These are phyloP conservation scores for Copidosoma aretas DNA, from an alignment of 2,888 invertebrate genomes.

Conservation along the genomic window DNA sequence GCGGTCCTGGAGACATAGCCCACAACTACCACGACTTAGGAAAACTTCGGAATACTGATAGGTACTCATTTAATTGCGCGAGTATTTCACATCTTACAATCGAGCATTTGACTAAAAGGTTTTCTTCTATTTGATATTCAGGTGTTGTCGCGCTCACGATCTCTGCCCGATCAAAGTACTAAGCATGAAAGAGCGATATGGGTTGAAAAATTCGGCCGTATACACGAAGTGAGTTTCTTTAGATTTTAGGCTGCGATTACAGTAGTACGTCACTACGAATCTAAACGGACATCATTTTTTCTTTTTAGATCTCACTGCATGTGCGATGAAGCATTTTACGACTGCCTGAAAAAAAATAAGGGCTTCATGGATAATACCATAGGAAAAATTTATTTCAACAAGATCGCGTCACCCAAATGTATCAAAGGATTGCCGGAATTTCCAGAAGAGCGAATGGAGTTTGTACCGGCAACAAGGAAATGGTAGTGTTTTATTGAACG, in stretches of 20 bases:
- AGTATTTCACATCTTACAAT: background rate
- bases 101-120: background rate
- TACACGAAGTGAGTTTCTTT: constrained; percentile 73
- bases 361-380: constrained; percentile 76
- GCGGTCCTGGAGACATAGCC: constrained; percentile 89
- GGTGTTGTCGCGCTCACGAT: constrained; percentile 88
- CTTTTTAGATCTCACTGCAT: constrained; percentile 77
- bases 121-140: constrained; percentile 38
- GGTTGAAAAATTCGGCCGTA: constrained; percentile 81
- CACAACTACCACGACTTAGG: constrained; percentile 86
- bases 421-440: constrained; percentile 13
- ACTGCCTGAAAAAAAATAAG: constrained; percentile 78
- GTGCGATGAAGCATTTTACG: constrained; percentile 83
- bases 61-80: constrained; percentile 43
- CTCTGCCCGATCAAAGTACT: constrained; percentile 83
- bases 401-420: constrained; percentile 68
- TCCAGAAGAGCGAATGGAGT: constrained; percentile 1
- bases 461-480: background rate
- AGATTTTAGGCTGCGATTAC: background rate
- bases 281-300: constrained; percentile 35
- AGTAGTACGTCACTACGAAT: background rate
- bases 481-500: no score
- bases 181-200: constrained; percentile 76
- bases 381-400: constrained; percentile 86
- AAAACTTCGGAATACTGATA: constrained; percentile 64